Evolutionary conservation across 2,888 invertebrate genomes (phyloP).

Genomic region (Frankliniella fusca): DNA sequence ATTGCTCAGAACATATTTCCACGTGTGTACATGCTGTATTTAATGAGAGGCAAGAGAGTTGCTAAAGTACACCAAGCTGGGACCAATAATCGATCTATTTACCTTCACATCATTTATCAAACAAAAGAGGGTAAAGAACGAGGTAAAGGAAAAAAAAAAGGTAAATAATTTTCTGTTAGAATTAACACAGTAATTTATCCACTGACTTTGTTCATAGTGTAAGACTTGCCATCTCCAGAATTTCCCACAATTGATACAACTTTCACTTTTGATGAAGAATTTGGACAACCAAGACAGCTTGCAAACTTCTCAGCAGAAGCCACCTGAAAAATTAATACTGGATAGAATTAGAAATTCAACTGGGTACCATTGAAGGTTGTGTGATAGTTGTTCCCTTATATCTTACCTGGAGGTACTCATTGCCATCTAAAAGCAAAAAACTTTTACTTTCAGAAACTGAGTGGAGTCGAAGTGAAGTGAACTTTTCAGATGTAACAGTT

Average conservation of each 20-base stretch:
- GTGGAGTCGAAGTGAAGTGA: constrained; percentile 41
- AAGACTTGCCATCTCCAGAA: constrained; percentile 78
- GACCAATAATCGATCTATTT: too few species aligned
- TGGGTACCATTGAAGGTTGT: background rate
- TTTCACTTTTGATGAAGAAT: constrained; percentile 59
- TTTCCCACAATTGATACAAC: constrained; percentile 81
- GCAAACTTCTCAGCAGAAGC: constrained; percentile 55
- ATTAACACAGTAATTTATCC: too few species aligned
- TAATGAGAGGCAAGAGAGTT: too few species aligned
- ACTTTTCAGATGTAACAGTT: constrained; percentile 40
- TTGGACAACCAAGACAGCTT: constrained; percentile 49
- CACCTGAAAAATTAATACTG: constrained; percentile 44
- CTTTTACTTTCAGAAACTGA: constrained; percentile 45
- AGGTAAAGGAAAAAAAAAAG: too few species aligned
- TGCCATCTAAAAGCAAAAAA: constrained; percentile 59
- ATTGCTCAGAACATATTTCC: too few species aligned
- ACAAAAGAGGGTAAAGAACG: too few species aligned
- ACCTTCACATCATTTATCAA: too few species aligned
- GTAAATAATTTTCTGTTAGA: too few species aligned
- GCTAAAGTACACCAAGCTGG: too few species aligned
- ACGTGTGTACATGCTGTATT: too few species aligned
- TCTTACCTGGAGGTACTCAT: constrained; percentile 56
- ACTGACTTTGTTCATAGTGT: constrained; percentile 65
- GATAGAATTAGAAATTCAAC: constrained; percentile 29
- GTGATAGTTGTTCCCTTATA: background rate